phyloP scores from a whole-genome alignment of 2,888 invertebrate genomes.

The Trissolcus japonicus region DNA sequence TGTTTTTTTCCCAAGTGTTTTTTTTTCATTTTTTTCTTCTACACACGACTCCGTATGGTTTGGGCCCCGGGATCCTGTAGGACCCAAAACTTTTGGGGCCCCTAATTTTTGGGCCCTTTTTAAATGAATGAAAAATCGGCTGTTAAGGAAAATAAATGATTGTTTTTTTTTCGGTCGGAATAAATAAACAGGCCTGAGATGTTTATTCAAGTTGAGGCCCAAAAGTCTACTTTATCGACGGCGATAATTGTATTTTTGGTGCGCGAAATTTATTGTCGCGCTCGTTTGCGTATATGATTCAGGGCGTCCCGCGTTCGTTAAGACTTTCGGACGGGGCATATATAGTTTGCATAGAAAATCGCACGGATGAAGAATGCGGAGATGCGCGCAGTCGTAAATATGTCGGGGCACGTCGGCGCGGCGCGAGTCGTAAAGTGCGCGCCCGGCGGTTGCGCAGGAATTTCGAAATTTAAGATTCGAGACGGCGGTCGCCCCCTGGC shows the following conservation, averaged over 20 bases:
- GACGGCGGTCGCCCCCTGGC: constrained; percentile 60
- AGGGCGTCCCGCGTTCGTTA: constrained; percentile 41
- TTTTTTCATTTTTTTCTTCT: too few relatives aligned
- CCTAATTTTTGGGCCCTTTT: too few relatives aligned
- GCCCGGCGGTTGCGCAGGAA: constrained; percentile 57
- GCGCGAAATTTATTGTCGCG: constrained; percentile 17
- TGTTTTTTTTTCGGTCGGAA: too few relatives aligned
- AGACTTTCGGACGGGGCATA: constrained; percentile 36
- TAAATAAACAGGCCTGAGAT: too few relatives aligned
- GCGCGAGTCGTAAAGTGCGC: constrained; percentile 63
- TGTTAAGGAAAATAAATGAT: too few relatives aligned
- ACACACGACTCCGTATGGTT: too few relatives aligned
- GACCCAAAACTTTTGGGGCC: too few relatives aligned
- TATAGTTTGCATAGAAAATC: constrained; percentile 56
- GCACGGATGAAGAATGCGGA: constrained; percentile 55
- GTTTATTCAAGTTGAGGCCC: too few relatives aligned
- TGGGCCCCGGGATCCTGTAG: too few relatives aligned
- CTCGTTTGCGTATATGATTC: constrained; percentile 47
- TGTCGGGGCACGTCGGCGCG: constrained; percentile 55
- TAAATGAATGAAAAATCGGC: too few relatives aligned
- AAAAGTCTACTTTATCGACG: neutral
- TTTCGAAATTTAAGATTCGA: constrained; percentile 66
- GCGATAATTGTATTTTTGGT: too few relatives aligned
- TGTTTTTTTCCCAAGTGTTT: too few relatives aligned
- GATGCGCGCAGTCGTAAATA: constrained; percentile 67